A percentile compares a stretch with the other conserved stretches of the same genome.
Conservation (phyloP, 2,888 invertebrate genomes). For the Agrochola litura region DNA sequence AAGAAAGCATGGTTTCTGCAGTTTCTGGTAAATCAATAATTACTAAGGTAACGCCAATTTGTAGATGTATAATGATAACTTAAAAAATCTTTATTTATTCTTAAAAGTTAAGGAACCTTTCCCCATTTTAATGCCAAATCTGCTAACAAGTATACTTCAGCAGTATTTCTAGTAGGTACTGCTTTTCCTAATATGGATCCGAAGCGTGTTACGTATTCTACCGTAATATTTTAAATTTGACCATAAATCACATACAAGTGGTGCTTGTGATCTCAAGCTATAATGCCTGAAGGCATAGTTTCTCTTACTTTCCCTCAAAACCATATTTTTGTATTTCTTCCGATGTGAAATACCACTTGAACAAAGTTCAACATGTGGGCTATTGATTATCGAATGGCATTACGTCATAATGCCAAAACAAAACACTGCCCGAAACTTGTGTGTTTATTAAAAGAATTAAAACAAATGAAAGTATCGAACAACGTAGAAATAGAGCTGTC, state of each 20-base stretch:
- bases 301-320: constrained; percentile 52
- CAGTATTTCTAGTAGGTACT: neutral
- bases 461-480: neutral
- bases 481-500: neutral
- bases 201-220: constrained; percentile 25
- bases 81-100: neutral
- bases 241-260: constrained; percentile 26
- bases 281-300: constrained; percentile 35
- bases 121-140: constrained; percentile 1
- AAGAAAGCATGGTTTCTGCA: neutral
- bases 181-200: constrained; percentile 2
- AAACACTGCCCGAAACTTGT: neutral
- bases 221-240: constrained; percentile 29
- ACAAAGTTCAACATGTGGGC: neutral
- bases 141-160: neutral
- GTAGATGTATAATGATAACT: neutral
- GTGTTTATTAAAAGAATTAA: neutral
- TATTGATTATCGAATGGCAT: neutral
- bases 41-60: neutral
- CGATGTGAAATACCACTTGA: constrained; percentile 43
- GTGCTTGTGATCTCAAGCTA: constrained; percentile 32
- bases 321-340: constrained; percentile 45
- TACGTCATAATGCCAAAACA: neutral
- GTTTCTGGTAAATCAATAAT: too few relatives aligned
- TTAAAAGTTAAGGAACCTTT: neutral